These are phyloP conservation scores for Zeugodacus cucurbitae DNA, from an alignment of 1,140 invertebrate species.

Conservation along the genomic window DNA sequence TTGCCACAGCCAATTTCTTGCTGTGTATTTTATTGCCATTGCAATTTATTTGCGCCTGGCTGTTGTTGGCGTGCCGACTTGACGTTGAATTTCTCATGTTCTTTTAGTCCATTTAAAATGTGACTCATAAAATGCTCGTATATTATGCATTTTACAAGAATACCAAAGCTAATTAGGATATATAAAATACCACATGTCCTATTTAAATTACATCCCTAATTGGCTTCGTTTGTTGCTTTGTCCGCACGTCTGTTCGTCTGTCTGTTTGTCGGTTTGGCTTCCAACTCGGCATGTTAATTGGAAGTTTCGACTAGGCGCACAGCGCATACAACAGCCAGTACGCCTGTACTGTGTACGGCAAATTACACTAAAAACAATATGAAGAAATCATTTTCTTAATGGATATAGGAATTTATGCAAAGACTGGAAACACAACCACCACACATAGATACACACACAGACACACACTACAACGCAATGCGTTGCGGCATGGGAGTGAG, in stretches of 20 bases:
- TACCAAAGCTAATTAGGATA: background rate
- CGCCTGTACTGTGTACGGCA: background rate
- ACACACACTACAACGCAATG: background rate
- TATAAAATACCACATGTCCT: background rate
- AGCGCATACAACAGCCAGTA: background rate
- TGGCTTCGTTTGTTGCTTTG: background rate
- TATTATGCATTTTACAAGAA: too few relatives aligned
- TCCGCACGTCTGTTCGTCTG: background rate
- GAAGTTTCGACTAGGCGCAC: background rate
- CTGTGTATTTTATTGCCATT: background rate
- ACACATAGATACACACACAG: background rate
- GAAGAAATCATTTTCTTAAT: background rate
- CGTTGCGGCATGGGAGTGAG: background rate
- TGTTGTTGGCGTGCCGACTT: background rate
- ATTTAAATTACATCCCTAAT: background rate
- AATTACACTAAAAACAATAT: too few relatives aligned
- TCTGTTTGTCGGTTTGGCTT: background rate
- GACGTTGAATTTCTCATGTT: background rate
- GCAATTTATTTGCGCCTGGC: background rate
- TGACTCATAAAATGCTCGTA: background rate
- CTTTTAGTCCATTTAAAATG: background rate
- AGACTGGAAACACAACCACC: background rate
- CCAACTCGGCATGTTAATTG: slow-evolving; percentile 18
- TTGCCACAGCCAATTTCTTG: background rate
- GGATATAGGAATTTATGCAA: background rate